Evolutionary conservation across 2,113 vertebrate species (phyloP).

Genomic region (Cariama cristata): DNA sequence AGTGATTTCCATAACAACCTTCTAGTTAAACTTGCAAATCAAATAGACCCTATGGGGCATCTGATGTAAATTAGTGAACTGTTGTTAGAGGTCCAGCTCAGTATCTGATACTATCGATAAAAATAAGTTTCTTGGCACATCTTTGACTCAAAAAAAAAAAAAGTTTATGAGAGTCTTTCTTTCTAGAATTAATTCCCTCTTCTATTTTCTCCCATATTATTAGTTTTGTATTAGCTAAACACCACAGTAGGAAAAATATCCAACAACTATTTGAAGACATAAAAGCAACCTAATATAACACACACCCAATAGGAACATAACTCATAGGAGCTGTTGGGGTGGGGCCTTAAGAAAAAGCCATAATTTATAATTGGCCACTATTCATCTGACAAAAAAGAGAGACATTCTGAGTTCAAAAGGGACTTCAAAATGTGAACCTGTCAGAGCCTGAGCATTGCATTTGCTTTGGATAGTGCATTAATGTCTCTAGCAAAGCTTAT

Average conservation of each 20-base stretch:
- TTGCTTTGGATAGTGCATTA: conserved; percentile 31
- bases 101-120: not conserved
- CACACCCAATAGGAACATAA: not conserved
- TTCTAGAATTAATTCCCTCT: conserved; percentile 8
- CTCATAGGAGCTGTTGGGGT: not conserved
- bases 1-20: conserved; percentile 6
- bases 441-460: not conserved
- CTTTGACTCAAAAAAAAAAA: not conserved
- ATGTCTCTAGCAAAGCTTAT: not conserved
- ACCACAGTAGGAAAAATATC: not conserved
- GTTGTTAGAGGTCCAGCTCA: not conserved
- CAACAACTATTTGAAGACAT: not conserved
- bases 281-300: not conserved
- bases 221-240: conserved; percentile 18
- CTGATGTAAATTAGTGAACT: not conserved
- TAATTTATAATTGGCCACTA: conserved; percentile 10
- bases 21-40: conserved; percentile 45
- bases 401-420: conserved; percentile 27
- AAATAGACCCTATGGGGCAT: not conserved
- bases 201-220: not conserved
- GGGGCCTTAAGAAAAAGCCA: not conserved
- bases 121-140: not conserved
- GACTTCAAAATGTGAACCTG: conserved; percentile 56
- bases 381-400: conserved; percentile 12
- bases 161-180: not conserved